These are phyloP conservation scores for Zingel zingel DNA, from an alignment of 2,113 vertebrate species.

Conservation along the genomic window DNA sequence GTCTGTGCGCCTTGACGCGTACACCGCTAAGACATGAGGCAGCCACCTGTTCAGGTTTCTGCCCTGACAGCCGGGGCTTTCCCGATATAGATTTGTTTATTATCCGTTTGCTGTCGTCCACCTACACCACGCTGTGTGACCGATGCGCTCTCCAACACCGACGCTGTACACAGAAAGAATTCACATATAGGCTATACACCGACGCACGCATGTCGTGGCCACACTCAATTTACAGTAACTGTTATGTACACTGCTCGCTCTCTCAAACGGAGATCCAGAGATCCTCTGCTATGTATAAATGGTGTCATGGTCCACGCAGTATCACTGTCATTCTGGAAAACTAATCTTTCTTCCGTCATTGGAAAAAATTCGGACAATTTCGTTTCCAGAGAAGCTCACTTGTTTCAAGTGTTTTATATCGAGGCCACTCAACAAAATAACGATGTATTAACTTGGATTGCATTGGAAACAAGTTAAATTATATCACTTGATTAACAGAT, in stretches of 20 bases:
- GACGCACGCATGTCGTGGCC: conserved; percentile 36
- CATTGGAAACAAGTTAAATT: background rate
- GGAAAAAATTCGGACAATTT: background rate
- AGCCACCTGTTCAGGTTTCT: conserved; percentile 82
- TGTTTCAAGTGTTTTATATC: background rate
- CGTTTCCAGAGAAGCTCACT: background rate
- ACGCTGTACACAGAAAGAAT: conserved; percentile 11
- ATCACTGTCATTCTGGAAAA: background rate
- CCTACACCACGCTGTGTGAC: conserved; percentile 47
- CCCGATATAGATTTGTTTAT: conserved; percentile 78
- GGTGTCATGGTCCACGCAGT: background rate
- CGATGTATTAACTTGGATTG: background rate
- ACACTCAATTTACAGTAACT: conserved; percentile 7
- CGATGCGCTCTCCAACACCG: conserved; percentile 53
- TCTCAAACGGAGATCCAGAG: background rate
- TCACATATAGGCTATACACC: conserved; percentile 16
- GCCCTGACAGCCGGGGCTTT: conserved; percentile 73
- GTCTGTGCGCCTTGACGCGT: conserved; percentile 65
- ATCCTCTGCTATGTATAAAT: background rate
- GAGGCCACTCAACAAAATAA: background rate
- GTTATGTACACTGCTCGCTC: background rate
- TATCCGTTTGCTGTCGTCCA: conserved; percentile 60
- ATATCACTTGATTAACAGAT: background rate
- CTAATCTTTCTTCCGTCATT: background rate
- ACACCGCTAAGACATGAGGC: conserved; percentile 37